A percentile compares a stretch with the other conserved stretches of the same genome.
Conservation (phyloP, 2,113 vertebrate species). For the Alligator sinensis region DNA sequence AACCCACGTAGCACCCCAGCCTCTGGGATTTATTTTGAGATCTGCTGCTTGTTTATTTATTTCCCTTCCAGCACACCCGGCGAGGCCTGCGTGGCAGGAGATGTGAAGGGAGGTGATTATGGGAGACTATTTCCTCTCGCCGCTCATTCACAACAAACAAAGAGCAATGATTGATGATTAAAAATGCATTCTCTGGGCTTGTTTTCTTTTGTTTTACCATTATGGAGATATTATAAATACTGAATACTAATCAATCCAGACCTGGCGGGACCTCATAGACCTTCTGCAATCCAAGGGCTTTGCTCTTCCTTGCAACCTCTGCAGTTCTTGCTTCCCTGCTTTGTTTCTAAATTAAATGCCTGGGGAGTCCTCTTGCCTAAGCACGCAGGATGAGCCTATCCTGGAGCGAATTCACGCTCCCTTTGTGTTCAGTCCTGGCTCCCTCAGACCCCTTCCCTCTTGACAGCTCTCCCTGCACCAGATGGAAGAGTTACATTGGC, state of each 20-base stretch:
- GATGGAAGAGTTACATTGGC: not conserved
- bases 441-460: fast-evolving
- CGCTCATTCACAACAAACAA: conserved; percentile 88
- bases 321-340: conserved; percentile 12
- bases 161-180: conserved; percentile 91
- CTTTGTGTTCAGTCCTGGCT: not conserved
- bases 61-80: conserved; percentile 80
- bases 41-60: conserved; percentile 82
- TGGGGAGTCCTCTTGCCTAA: not conserved
- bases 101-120: conserved; percentile 85
- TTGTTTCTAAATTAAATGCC: conserved; percentile 21
- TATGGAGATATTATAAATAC: conserved; percentile 88
- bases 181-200: conserved; percentile 88
- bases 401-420: not conserved
- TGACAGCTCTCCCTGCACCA: not conserved
- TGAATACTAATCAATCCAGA: conserved; percentile 88
- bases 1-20: conserved; percentile 78
- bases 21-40: conserved; percentile 81
- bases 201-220: conserved; percentile 90
- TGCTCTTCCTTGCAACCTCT: conserved; percentile 50
- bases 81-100: conserved; percentile 78
- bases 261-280: conserved; percentile 80
- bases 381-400: not conserved
- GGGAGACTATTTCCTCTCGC: conserved; percentile 84
- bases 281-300: conserved; percentile 73